Evolutionary conservation across 2,113 vertebrate species (phyloP).

Genomic region (Phodopus roborovskii): DNA sequence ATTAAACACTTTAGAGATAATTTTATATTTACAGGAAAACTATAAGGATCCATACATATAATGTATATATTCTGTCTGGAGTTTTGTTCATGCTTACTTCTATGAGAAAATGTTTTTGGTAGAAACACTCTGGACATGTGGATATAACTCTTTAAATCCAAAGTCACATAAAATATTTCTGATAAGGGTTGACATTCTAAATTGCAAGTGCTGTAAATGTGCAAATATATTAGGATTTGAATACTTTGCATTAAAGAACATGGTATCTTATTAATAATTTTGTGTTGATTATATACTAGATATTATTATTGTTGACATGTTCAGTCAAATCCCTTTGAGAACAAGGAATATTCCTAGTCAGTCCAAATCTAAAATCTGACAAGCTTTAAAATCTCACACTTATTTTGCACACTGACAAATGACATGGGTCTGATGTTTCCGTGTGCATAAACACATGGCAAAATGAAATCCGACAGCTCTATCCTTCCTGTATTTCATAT

Average conservation of each 20-base stretch:
- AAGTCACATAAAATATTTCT: neutral
- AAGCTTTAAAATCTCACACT: neutral
- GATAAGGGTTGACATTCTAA: neutral
- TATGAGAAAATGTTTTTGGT: neutral
- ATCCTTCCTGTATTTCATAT: neutral
- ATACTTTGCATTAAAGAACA: neutral
- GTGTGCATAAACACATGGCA: neutral
- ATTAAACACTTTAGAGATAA: conserved; percentile 9
- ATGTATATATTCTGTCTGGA: neutral
- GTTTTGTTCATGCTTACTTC: neutral
- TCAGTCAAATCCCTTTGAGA: neutral
- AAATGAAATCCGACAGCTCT: neutral
- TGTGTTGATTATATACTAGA: neutral
- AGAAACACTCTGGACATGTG: neutral
- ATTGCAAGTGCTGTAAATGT: neutral
- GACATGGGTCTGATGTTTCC: neutral
- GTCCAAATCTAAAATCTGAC: neutral
- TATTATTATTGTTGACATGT: neutral
- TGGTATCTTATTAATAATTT: neutral
- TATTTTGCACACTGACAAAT: neutral
- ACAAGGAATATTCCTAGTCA: neutral
- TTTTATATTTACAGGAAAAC: conserved; percentile 12
- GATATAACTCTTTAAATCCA: neutral
- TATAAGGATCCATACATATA: no score
- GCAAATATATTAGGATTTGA: neutral